phyloP scores from a whole-genome alignment of 1,140 invertebrate species.

The Drosophila obscura region DNA sequence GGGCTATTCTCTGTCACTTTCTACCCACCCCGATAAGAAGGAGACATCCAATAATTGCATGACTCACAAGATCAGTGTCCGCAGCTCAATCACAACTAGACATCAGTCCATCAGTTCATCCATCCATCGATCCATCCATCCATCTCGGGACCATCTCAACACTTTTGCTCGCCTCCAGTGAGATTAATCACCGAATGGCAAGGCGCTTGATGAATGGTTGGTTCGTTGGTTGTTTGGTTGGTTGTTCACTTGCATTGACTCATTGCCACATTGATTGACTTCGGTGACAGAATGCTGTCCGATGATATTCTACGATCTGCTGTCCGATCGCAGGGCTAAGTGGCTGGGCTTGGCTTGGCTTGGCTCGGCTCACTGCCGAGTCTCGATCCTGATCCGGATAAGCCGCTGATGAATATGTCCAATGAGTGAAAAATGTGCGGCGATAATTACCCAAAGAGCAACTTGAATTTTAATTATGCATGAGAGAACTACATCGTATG shows the following conservation, averaged over 20 bases:
- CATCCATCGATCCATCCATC: conserved; percentile 2
- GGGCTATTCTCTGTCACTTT: conserved; percentile 4
- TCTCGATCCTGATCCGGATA: conserved; percentile 50
- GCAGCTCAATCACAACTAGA: conserved; percentile 27
- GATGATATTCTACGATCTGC: conserved; percentile 1
- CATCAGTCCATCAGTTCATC: neutral
- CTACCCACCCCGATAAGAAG: conserved; percentile 43
- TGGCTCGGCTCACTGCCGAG: neutral
- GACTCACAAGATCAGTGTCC: conserved; percentile 44
- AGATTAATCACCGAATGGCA: conserved; percentile 48
- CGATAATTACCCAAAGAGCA: conserved; percentile 32
- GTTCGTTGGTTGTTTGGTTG: no score
- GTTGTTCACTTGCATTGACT: conserved; percentile 37
- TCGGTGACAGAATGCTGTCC: conserved; percentile 32
- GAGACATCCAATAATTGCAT: conserved; percentile 54
- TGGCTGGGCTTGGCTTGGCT: no score
- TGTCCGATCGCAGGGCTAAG: conserved; percentile 7
- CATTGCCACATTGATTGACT: conserved; percentile 23
- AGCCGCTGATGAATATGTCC: conserved; percentile 66
- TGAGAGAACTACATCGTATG: neutral
- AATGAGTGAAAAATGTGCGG: conserved; percentile 45
- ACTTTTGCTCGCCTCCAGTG: conserved; percentile 37
- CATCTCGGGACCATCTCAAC: conserved; percentile 47
- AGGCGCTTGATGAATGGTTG: conserved; percentile 56
- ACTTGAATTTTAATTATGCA: conserved; percentile 28